These are phyloP conservation scores for Indri indri DNA, from an alignment of 2,113 vertebrate genomes.

Conservation along the genomic window DNA sequence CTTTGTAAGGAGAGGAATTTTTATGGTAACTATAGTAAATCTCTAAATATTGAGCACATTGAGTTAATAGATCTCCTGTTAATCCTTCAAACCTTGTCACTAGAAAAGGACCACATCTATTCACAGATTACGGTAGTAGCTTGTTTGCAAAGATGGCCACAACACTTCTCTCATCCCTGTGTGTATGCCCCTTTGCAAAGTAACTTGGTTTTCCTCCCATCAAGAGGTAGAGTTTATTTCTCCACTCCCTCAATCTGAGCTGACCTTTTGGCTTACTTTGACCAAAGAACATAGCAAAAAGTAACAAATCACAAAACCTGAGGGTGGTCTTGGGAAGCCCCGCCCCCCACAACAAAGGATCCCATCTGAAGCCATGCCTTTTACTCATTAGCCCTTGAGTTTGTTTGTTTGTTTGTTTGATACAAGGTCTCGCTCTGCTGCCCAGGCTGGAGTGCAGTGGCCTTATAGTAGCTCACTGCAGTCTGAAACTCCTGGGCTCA, in stretches of 20 bases:
- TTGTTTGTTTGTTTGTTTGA: too few relatives aligned
- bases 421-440: too few relatives aligned
- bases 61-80: background rate
- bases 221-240: background rate
- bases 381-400: background rate
- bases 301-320: background rate
- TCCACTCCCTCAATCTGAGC: background rate
- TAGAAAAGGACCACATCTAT: background rate
- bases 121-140: too few relatives aligned
- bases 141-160: background rate
- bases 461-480: too few relatives aligned
- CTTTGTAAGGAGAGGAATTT: background rate
- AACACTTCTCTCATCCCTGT: rapidly evolving
- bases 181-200: background rate
- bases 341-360: background rate
- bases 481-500: too few relatives aligned
- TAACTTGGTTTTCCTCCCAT: background rate
- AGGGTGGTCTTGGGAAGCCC: background rate
- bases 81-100: background rate
- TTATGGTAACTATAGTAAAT: background rate
- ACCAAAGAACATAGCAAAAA: background rate
- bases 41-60: background rate
- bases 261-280: background rate
- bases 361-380: background rate
- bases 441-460: too few relatives aligned